Conservation (phyloP, 2,797 vertebrate species). For the Clarias pachynema region DNA sequence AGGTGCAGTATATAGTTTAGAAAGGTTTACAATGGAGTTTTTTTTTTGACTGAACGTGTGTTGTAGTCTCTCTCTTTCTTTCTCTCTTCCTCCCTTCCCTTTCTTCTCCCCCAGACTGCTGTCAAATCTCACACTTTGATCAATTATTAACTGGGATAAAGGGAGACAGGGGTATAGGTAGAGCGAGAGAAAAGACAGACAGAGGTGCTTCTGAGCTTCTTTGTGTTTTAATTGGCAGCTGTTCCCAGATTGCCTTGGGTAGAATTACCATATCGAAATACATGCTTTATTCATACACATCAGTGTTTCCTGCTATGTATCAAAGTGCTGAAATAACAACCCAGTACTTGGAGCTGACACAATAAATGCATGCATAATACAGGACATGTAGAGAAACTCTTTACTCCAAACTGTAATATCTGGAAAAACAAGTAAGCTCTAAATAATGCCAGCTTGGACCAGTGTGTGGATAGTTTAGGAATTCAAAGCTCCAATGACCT, state of each 20-base stretch:
- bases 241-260: constrained; percentile 53
- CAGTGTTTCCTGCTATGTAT: constrained; percentile 28
- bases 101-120: constrained; percentile 56
- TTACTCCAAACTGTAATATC: background rate
- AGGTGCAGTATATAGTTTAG: background rate
- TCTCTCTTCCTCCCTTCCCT: background rate
- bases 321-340: constrained; percentile 28
- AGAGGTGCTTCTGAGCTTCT: constrained; percentile 62
- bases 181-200: constrained; percentile 40
- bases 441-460: background rate
- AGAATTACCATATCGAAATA: constrained; percentile 50
- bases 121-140: constrained; percentile 79
- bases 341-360: constrained; percentile 14
- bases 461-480: background rate
- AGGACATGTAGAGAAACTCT: background rate
- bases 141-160: constrained; percentile 76
- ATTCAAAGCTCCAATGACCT: background rate
- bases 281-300: constrained; percentile 50
- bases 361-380: constrained; percentile 24
- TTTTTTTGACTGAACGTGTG: background rate
- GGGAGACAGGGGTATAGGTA: constrained; percentile 64
- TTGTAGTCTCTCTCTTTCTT: background rate
- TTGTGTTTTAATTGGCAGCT: constrained; percentile 69
- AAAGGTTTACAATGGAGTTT: background rate
- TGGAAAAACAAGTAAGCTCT: background rate